Base-by-base conservation (phyloP, 2,113 vertebrate genomes). In the Pachyramphus minor region DNA sequence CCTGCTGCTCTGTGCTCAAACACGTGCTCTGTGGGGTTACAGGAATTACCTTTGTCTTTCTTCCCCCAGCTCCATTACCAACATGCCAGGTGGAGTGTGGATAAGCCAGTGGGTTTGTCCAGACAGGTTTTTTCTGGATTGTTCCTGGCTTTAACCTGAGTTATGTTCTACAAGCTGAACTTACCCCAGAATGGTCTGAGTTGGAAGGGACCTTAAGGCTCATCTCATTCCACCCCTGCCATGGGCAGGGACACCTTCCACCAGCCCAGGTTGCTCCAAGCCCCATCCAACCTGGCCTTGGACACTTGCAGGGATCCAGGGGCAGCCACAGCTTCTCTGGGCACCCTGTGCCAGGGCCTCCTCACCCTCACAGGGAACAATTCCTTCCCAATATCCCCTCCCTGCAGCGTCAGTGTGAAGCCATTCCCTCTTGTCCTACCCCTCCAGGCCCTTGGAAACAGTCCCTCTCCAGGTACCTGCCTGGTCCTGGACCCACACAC, bases 151-250 rank as follows among this genome's bases (percentile, higher is more conserved):
- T 82, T 59, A 33, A 44, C 42, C 27, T 12, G 42, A 56, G 41
- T 23, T 27, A 2, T 47, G 45, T 9, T 31, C 37, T 31, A 20
- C 20, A 41, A 45, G 9, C 28, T 50, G 19, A 30, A n/a, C 9
- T n/a, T 28, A 16, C 15, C 60, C 25, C 44, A 53, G 44, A 81
- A n/a, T 33, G 33, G 14, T 28, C 52, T 81, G 44, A 6, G 8
- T 3, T 3, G 23, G 23, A 28, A 81, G 44, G 5, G 14, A 23
- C 9, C 3, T 33, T 1, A 37, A 44, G 50, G 0, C 9, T 2
- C 35, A 27, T 1, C 21, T 9, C 5, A 0, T 18, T 0, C 6
- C 17, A 6, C 17, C 37, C 13, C 21, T 88, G 30, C 58, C 58
- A 56, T 19, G 58, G 64, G 6, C 67, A 73, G 50, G 76, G 50